These are phyloP conservation scores for Lacerta bilineata DNA, from an alignment of 2,797 vertebrate species.

Conservation along the genomic window DNA sequence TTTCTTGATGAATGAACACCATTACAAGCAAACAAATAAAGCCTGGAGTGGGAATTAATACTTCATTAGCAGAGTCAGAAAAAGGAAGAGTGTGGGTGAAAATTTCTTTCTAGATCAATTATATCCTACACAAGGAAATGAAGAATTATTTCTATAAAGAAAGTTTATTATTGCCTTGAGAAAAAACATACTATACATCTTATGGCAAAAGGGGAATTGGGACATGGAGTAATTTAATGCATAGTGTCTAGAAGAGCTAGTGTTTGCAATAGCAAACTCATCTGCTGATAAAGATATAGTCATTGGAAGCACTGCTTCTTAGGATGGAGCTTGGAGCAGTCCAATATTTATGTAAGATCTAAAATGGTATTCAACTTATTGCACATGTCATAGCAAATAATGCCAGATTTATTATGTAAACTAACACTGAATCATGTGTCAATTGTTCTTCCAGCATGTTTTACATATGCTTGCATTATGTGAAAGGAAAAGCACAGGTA, in stretches of 20 bases:
- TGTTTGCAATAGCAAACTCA: neutral
- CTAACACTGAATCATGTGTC: neutral
- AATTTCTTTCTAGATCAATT: slow-evolving; percentile 8
- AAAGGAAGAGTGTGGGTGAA: neutral
- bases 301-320: neutral
- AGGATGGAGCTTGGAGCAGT: neutral
- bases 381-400: neutral
- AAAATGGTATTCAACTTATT: neutral
- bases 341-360: neutral
- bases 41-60: neutral
- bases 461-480: neutral
- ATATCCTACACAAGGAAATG: neutral
- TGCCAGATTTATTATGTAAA: slow-evolving; percentile 11
- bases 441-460: slow-evolving; percentile 5
- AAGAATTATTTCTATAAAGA: slow-evolving; percentile 6
- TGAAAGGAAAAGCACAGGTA: neutral
- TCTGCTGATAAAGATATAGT: neutral
- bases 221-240: neutral
- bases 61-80: neutral
- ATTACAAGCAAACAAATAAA: neutral
- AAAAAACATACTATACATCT: neutral
- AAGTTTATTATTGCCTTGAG: rapidly evolving
- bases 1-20: neutral
- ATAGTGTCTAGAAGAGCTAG: neutral
- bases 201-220: neutral